A percentile compares a stretch with the other conserved stretches of the same genome.
phyloP scores from a whole-genome alignment of 2,113 vertebrate species.

The Oophaga pumilio region DNA sequence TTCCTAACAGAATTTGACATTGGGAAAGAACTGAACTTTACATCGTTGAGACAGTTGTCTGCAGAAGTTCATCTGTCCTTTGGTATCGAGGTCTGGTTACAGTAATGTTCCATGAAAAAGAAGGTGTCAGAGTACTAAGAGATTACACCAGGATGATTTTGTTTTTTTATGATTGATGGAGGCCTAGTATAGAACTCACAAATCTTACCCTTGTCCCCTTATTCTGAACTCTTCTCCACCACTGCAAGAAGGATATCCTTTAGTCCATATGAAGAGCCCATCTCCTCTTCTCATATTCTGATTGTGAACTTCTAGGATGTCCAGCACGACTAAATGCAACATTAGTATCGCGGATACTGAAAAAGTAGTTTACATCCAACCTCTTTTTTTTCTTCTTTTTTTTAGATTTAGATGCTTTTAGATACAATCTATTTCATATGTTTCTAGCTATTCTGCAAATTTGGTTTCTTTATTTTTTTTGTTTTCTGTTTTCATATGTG shows the following conservation, averaged over 20 bases:
- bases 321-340: not conserved
- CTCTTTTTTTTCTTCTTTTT: not conserved
- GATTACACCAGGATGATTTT: not conserved
- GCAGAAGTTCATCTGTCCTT: conserved; percentile 4
- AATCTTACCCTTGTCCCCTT: conserved; percentile 21
- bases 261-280: not conserved
- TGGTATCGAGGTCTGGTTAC: conserved; percentile 14
- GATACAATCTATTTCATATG: not conserved
- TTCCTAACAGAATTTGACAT: not conserved
- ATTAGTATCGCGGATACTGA: not conserved
- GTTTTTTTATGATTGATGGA: conserved; percentile 23
- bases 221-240: conserved; percentile 1
- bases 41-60: conserved; percentile 14
- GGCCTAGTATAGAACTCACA: conserved; percentile 22
- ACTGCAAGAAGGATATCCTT: conserved; percentile 17
- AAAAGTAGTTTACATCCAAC: not conserved
- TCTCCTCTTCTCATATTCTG: not conserved
- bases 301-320: not conserved
- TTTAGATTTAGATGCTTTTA: not conserved
- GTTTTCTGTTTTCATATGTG: not conserved
- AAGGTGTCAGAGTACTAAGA: conserved; percentile 28
- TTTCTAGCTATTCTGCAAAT: not conserved
- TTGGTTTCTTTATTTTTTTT: not conserved
- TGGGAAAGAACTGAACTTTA: not conserved
- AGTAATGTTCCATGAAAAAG: conserved; percentile 16